A percentile compares a stretch with the other conserved stretches of the same genome.
phyloP scores from a whole-genome alignment of 2,888 invertebrate genomes.

The Eulithis testata region DNA sequence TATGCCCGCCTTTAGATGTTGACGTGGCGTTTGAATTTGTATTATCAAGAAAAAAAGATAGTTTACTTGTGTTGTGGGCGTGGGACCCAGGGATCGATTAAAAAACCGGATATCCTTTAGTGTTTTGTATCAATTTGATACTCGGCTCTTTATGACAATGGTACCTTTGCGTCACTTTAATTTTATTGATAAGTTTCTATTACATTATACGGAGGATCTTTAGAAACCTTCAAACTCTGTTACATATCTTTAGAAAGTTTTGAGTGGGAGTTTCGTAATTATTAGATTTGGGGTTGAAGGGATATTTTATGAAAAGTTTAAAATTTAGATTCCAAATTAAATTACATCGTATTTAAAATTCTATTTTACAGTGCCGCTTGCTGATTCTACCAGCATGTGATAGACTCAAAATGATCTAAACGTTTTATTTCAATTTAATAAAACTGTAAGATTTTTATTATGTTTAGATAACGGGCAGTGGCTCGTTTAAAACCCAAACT shows the following conservation, averaged over 20 bases:
- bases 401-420: slow-evolving; percentile 4
- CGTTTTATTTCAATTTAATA: slow-evolving; percentile 1
- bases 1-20: slow-evolving; percentile 49
- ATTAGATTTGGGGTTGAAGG: slow-evolving; percentile 1
- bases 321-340: too few species aligned
- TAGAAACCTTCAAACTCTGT: slow-evolving; percentile 10
- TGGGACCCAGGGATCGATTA: slow-evolving; percentile 63
- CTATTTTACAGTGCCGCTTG: too few species aligned
- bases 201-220: slow-evolving; percentile 16
- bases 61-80: slow-evolving; percentile 61
- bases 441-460: background rate
- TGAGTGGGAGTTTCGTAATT: slow-evolving; percentile 6
- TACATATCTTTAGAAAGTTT: slow-evolving; percentile 24
- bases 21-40: slow-evolving; percentile 61
- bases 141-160: slow-evolving; percentile 52
- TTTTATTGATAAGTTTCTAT: slow-evolving; percentile 39
- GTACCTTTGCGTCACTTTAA: slow-evolving; percentile 41
- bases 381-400: too few species aligned
- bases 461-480: slow-evolving; percentile 10
- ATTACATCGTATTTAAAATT: too few species aligned
- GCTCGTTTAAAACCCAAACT: slow-evolving; percentile 21
- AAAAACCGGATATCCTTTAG: slow-evolving; percentile 75
- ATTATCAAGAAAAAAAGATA: slow-evolving; percentile 50
- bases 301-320: too few species aligned
- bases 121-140: slow-evolving; percentile 62